Percentiles rank a stretch among this genome's conserved stretches.
Conservation (phyloP, 2,888 invertebrate genomes). For the Miltochrista miniata region DNA sequence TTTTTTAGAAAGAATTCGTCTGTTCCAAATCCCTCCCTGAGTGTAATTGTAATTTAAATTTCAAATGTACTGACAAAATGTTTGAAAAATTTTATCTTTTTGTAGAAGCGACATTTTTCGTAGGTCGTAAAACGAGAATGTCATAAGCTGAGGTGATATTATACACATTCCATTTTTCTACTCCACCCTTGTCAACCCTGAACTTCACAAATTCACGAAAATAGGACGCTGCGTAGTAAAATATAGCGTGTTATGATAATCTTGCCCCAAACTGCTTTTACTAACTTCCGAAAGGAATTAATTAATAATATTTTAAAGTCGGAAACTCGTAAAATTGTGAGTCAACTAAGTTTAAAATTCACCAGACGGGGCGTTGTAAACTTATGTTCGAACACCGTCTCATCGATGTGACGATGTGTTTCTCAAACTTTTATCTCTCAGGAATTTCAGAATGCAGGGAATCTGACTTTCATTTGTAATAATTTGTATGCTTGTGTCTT, state of each 20-base stretch:
- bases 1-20: too few species aligned
- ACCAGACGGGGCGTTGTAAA: background rate
- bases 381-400: background rate
- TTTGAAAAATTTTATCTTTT: too few species aligned
- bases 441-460: background rate
- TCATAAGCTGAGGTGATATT: too few species aligned
- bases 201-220: conserved; percentile 5
- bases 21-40: too few species aligned
- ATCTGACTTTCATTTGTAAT: background rate
- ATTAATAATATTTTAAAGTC: conserved; percentile 36
- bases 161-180: too few species aligned
- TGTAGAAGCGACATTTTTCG: too few species aligned
- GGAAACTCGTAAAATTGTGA: conserved; percentile 22
- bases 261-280: conserved; percentile 10
- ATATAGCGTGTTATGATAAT: conserved; percentile 23
- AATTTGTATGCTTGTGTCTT: too few species aligned
- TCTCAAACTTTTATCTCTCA: background rate
- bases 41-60: too few species aligned
- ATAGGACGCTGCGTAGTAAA: conserved; percentile 9
- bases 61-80: too few species aligned
- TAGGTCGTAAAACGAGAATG: too few species aligned
- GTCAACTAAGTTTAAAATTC: conserved; percentile 21
- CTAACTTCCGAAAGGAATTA: conserved; percentile 14
- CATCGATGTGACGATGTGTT: background rate
- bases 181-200: background rate